Evolutionary conservation across 1,140 invertebrate genomes (phyloP), one percentile per base, ranked within the genome.

Genomic region (Ylistrum balloti): DNA sequence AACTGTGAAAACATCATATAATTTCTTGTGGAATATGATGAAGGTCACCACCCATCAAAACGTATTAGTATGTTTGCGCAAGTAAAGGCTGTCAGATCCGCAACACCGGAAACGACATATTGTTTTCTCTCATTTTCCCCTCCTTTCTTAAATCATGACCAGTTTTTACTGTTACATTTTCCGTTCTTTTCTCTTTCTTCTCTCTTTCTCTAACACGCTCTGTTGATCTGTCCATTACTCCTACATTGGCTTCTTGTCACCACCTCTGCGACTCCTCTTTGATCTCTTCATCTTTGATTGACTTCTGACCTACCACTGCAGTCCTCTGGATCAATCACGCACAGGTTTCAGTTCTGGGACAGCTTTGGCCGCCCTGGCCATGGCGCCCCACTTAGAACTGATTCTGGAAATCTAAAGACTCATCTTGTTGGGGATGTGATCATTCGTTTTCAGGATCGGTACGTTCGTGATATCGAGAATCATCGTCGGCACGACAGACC

Each of bases 381-480:
- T 11, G 90, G 90, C 41, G 90, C 90, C 86, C 88, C 90, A 5
- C 34, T 91, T 22, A 89, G 86, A 91, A 91, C 90, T 7, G 35
- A 45, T 33, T 91, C 90, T 41, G 90, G 90, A 74, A 91, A 91
- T 85, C 74, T 91, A 33, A 89, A 91, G 89, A 89, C 90, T 85
- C 32, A 48, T 13, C 33, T 91, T 20, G 89, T 88, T 33, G 89
- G 90, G 74, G 92, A 88, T 86, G 85, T 88, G 86, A 86, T 91
- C n/a, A 90, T 92, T 89, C 89, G 90, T 2, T 92, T 91, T 90
- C 91, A 92, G 91, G 90, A 91, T 41, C 85, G 85, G 32, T 90
- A 88, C 33, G 45, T 88, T 32, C 33, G 45, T 74, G 86, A 88
- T 85, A 34, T 90, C 35, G 90, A 92, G 87, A 87, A 93, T 86